These are phyloP conservation scores for Urosaurus nigricauda DNA, from an alignment of 2,797 vertebrate genomes.

Conservation along the genomic window DNA sequence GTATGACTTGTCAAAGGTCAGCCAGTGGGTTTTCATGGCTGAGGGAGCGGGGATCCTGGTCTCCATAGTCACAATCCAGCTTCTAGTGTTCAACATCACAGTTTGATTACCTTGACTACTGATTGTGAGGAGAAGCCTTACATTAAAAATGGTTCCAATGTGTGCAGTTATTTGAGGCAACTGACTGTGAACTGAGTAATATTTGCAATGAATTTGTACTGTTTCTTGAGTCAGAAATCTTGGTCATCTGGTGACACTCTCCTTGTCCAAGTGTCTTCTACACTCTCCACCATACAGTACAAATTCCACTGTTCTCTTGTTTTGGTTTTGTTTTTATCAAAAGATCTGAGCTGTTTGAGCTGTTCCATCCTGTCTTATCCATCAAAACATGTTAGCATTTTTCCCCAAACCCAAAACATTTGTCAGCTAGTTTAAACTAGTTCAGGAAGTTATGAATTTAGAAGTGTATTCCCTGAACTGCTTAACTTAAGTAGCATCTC, in stretches of 20 bases:
- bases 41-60: no score
- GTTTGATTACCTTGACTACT: not conserved
- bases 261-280: not conserved
- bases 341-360: constrained; percentile 23
- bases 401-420: not conserved
- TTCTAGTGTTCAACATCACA: not conserved
- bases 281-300: not conserved
- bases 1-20: no score
- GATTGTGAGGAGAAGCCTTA: not conserved
- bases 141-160: not conserved
- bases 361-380: not conserved
- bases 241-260: not conserved
- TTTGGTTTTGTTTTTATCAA: constrained; percentile 21
- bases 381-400: constrained; percentile 5
- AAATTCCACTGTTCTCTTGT: not conserved
- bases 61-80: no score
- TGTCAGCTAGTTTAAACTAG: constrained; percentile 15
- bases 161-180: not conserved
- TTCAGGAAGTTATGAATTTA: not conserved
- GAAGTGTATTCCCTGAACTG: not conserved
- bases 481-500: not conserved
- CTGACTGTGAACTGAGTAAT: not conserved
- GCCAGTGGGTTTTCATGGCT: no score
- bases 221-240: not conserved
- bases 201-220: not conserved